Evolutionary conservation across 2,888 invertebrate species (phyloP).

Genomic region (Colletes collaris): DNA sequence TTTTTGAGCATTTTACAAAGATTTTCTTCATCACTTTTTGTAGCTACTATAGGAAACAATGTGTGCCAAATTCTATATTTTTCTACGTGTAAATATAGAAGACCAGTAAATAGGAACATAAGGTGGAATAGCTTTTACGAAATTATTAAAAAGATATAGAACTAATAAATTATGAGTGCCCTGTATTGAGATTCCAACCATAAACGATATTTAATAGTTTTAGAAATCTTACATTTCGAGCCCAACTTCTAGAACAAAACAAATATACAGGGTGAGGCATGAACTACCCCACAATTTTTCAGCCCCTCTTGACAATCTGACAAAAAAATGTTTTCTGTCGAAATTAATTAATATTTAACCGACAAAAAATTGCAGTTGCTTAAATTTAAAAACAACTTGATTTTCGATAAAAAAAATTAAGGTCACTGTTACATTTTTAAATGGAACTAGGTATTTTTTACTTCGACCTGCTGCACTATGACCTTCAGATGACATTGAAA

Average conservation of each 20-base stretch:
- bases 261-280: neutral
- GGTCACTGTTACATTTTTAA: too few species aligned
- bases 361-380: too few species aligned
- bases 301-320: too few species aligned
- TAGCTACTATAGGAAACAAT: constrained; percentile 20
- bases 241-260: constrained; percentile 4
- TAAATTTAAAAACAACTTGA: too few species aligned
- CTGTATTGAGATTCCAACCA: constrained; percentile 10
- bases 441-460: too few species aligned
- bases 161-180: constrained; percentile 27
- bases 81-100: constrained; percentile 10
- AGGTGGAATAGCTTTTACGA: constrained; percentile 5
- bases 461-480: too few species aligned
- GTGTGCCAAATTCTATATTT: constrained; percentile 59
- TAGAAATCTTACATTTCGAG: constrained; percentile 10
- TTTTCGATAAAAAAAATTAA: too few species aligned
- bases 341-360: too few species aligned
- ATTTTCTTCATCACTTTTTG: constrained; percentile 9
- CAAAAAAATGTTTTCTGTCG: too few species aligned
- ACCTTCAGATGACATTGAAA: too few species aligned
- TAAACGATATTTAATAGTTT: constrained; percentile 4
- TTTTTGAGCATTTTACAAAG: constrained; percentile 57
- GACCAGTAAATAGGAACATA: constrained; percentile 27
- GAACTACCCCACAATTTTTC: too few species aligned
- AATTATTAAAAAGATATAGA: constrained; percentile 8